Evolutionary conservation across 92 coral and sea anemone genomes (phyloP).

Genomic region (Ricordea florida): DNA sequence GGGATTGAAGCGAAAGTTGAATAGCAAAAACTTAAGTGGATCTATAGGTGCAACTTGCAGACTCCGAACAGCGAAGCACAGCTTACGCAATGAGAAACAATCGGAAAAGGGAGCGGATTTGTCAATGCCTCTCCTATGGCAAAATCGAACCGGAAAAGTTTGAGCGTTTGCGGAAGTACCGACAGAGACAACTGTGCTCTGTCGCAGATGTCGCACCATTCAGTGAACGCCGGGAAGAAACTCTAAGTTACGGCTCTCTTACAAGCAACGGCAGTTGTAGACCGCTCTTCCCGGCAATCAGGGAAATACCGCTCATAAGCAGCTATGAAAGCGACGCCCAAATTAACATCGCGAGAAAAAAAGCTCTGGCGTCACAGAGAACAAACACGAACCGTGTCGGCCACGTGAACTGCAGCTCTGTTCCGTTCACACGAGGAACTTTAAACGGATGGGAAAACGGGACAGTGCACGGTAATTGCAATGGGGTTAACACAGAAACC

Average conservation of each 20-base stretch:
- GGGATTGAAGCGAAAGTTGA: too few relatives aligned
- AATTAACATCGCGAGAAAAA: neutral
- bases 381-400: neutral
- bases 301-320: neutral
- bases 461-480: neutral
- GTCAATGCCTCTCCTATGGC: slow-evolving; percentile 61
- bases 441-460: neutral
- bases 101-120: slow-evolving; percentile 10
- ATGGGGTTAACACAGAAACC: neutral
- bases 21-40: neutral
- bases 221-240: slow-evolving; percentile 23
- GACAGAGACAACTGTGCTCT: slow-evolving; percentile 42
- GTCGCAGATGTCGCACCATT: slow-evolving; percentile 54
- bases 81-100: slow-evolving; percentile 5
- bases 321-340: neutral
- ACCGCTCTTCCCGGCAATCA: slow-evolving; percentile 65
- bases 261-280: neutral
- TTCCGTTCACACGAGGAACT: neutral
- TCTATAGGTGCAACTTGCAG: neutral
- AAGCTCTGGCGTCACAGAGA: neutral
- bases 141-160: slow-evolving; percentile 59
- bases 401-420: neutral
- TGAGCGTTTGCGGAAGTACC: slow-evolving; percentile 36
- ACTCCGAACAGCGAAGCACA: neutral
- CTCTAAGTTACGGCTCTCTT: neutral